Evolutionary conservation across 1,140 invertebrate genomes (phyloP), one percentile per base, ranked within the genome.

Genomic region (Galleria mellonella): DNA sequence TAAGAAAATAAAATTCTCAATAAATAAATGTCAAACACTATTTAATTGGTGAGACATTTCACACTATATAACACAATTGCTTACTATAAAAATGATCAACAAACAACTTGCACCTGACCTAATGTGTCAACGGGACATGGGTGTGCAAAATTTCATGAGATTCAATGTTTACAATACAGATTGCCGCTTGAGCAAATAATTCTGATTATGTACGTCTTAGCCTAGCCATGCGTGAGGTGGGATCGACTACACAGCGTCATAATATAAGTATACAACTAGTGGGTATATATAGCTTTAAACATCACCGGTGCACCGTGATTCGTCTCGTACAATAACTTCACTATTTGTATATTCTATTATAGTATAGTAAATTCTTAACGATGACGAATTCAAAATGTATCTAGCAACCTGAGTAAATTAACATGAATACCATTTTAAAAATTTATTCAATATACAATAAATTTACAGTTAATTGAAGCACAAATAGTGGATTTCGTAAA

Each of bases 1-100:
- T 85, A 85, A 69, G 81, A 85, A 85, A 85, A 85, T 85, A 85
- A 85, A 85, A 81, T 83, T 85, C 71, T 83, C 78, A 85, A 81
- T 83, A 85, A 85, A 83, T 82, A 72, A 85, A 82, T 79, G 73
- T 83, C 77, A 78, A 82, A 78, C 75, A 76, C 78, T 82, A 83
- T 79, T 63, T 54, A 66, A 70, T 56, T 56, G 76, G 78, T 82
- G 82, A 72, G 71, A 81, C 69, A 76, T 73, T 68, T 67, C 77
- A 78, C 78, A 78, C 77, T 77, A 53, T 72, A 73, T 84, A 85
- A 85, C 82, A 83, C 75, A 85, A 83, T 81, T 65, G 62, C 77
- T 85, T 83, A 83, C 75, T 81, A 83, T 85, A 81, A 81, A 78
- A 84, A 84, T 78, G 67, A 83, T 83, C 67, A 85, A 83, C 82